Evolutionary conservation across 2,797 vertebrate species (phyloP), one percentile per base, ranked within the genome.

Genomic region (Spizella passerina): DNA sequence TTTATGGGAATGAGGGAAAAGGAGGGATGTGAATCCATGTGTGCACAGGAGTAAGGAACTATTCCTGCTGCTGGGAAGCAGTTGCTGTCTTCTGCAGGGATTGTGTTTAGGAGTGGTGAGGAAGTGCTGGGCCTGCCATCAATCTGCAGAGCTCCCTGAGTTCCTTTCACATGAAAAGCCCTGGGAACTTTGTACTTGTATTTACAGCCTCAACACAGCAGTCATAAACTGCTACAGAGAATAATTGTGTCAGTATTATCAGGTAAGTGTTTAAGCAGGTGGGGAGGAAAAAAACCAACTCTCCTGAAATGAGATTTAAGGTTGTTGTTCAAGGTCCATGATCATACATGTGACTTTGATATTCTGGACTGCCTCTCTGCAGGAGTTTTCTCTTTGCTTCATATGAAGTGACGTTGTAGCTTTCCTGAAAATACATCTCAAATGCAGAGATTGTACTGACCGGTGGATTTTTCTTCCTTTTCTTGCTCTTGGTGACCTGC

Each of bases 241-340:
- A 68, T 87, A 82, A 61, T 60, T 85, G 63, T 66, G 60, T 94
- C 46, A 56, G 38, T 93, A 44, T 73, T 63, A 78, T 84, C 38
- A 47, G 34, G 34, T 82, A 72, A 69, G 5, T 61, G 24, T 60
- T 93, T 36, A 93, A 77, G 39, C 1, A 7, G 5, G 12, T 46
- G 23, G 30, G 7, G 10, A 5, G 41, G 36, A 78, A 56, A 38
- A 41, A 39, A 72, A 41, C 39, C 32, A 57, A 0, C n/a, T n/a
- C 76, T 32, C 13, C 50, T 86, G 43, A 50, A 81, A 20, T 29
- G 41, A 9, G 16, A 76, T 53, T 72, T 50, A 60, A 55, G n/a
- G 21, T 57, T 55, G 38, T 34, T 72, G 12, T 66, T 80, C 56
- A 75, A 12, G 23, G 60, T 82, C 60, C 39, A 79, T 7, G 39